Conservation (phyloP, 2,888 invertebrate genomes). For the Osmoderma eremita region DNA sequence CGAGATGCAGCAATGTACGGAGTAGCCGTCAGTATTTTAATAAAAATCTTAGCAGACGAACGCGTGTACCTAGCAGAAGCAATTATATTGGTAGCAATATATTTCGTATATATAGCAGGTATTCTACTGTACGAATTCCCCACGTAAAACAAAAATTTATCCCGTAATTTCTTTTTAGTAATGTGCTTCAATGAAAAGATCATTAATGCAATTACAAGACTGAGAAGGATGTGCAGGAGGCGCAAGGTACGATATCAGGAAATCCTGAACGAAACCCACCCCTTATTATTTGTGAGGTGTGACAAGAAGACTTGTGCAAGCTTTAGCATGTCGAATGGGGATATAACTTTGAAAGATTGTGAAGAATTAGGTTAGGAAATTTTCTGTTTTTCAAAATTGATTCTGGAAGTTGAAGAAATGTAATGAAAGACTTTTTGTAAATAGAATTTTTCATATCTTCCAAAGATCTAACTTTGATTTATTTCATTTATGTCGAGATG, state of each 20-base stretch:
- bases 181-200: constrained; percentile 75
- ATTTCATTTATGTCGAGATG: constrained; percentile 7
- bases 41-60: constrained; percentile 76
- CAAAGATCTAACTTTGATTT: too few species aligned
- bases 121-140: constrained; percentile 48
- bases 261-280: constrained; percentile 64
- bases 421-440: too few species aligned
- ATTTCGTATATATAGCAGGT: constrained; percentile 77
- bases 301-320: constrained; percentile 43
- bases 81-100: constrained; percentile 74
- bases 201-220: constrained; percentile 66
- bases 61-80: constrained; percentile 82
- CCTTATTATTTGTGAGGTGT: constrained; percentile 56
- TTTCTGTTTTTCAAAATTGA: neutral
- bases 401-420: too few species aligned
- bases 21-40: constrained; percentile 75
- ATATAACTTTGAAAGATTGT: constrained; percentile 61
- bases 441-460: too few species aligned
- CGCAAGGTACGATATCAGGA: constrained; percentile 66
- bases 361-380: constrained; percentile 59
- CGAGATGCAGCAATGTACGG: constrained; percentile 80
- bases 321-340: constrained; percentile 54
- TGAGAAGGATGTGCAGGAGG: constrained; percentile 65
- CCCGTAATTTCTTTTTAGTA: too few species aligned
- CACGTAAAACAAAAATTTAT: neutral